Conservation (phyloP, 2,797 vertebrate genomes). For the Thunnus albacares region DNA sequence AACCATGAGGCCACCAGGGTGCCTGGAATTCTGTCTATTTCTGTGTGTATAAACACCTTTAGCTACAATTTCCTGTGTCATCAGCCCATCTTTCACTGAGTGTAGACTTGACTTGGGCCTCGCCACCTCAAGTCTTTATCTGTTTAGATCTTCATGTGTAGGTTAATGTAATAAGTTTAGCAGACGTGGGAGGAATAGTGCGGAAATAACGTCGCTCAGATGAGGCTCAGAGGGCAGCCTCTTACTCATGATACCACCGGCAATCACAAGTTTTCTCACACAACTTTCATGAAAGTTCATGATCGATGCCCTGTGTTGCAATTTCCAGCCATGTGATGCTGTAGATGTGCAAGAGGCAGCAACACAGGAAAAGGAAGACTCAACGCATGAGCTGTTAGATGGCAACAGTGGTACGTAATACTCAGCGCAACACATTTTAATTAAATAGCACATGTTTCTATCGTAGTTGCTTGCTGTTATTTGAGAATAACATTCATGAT, state of each 20-base stretch:
- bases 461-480: background rate
- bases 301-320: constrained; percentile 70
- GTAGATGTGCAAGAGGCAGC: constrained; percentile 55
- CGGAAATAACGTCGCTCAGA: constrained; percentile 42
- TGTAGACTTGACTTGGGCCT: background rate
- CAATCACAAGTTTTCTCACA: constrained; percentile 63
- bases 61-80: constrained; percentile 35
- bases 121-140: background rate
- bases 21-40: constrained; percentile 9
- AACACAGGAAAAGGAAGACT: constrained; percentile 72
- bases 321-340: constrained; percentile 80
- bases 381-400: constrained; percentile 34
- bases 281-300: constrained; percentile 23
- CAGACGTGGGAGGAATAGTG: constrained; percentile 17
- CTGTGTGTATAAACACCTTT: background rate
- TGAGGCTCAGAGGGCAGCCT: constrained; percentile 34
- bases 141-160: constrained; percentile 4
- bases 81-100: constrained; percentile 4
- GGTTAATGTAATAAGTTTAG: constrained; percentile 6
- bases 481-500: background rate
- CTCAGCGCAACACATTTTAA: background rate
- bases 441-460: background rate
- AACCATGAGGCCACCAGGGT: too few species aligned
- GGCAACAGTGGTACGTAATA: constrained; percentile 61
- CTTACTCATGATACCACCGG: constrained; percentile 15